phyloP scores from a whole-genome alignment of 2,888 invertebrate species.

The Drosophila colorata region DNA sequence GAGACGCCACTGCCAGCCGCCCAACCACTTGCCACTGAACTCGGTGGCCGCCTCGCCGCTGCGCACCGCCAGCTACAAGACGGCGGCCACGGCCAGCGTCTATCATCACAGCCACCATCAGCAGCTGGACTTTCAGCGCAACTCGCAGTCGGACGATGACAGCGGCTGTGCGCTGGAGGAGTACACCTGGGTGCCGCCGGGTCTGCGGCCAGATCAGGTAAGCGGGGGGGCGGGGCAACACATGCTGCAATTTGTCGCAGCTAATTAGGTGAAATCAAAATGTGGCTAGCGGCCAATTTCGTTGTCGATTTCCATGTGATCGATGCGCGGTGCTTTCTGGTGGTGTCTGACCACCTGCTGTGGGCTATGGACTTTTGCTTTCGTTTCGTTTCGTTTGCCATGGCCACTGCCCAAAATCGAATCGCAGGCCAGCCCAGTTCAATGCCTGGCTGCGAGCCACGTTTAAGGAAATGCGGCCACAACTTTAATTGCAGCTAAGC shows the following conservation, averaged over 20 bases:
- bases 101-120: constrained; percentile 84
- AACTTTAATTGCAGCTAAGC: constrained; percentile 50
- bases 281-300: constrained; percentile 37
- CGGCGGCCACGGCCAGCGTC: constrained; percentile 71
- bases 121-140: constrained; percentile 90
- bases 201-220: constrained; percentile 98
- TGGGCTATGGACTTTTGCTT: constrained; percentile 29
- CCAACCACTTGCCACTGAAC: constrained; percentile 81
- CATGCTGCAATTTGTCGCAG: constrained; percentile 65
- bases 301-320: constrained; percentile 32
- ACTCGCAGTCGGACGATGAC: constrained; percentile 98
- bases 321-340: neutral
- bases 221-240: constrained; percentile 62
- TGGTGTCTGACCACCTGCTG: constrained; percentile 55
- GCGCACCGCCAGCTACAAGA: constrained; percentile 83
- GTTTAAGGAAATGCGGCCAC: constrained; percentile 65
- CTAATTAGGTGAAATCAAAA: constrained; percentile 69
- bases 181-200: constrained; percentile 99
- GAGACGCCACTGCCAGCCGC: constrained; percentile 84
- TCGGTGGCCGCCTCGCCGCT: constrained; percentile 81
- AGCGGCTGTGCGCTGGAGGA: constrained; percentile 99
- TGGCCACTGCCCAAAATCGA: constrained; percentile 25
- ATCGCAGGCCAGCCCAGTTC: constrained; percentile 56
- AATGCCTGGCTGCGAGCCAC: constrained; percentile 43
- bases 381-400: constrained; percentile 15